Percentiles rank a stretch among this genome's conserved stretches.
phyloP scores from a whole-genome alignment of 2,113 vertebrate species.

The Nerophis lumbriciformis region DNA sequence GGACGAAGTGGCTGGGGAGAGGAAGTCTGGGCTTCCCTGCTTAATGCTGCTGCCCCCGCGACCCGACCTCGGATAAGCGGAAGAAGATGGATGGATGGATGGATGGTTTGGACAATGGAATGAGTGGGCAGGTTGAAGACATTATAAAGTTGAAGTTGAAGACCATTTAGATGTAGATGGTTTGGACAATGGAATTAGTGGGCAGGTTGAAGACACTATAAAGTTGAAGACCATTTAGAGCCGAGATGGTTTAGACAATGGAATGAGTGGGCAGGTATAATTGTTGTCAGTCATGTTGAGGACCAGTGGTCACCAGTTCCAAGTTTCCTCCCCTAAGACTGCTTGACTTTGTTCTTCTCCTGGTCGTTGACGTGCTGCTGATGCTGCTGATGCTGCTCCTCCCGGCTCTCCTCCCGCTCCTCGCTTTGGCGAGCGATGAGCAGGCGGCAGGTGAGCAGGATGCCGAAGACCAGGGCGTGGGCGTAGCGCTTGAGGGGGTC shows the following conservation, averaged over 20 bases:
- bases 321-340: constrained; percentile 74
- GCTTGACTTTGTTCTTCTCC: constrained; percentile 93
- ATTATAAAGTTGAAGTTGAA: no score
- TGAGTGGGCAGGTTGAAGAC: no score
- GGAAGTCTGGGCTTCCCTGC: no score
- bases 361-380: constrained; percentile 73
- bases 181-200: no score
- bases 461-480: constrained; percentile 94
- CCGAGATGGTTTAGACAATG: background rate
- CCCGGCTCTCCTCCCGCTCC: constrained; percentile 83
- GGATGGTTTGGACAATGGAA: no score
- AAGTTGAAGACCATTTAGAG: no score
- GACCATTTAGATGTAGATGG: no score
- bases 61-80: no score
- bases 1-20: no score
- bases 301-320: constrained; percentile 35
- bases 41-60: no score
- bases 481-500: constrained; percentile 96
- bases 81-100: no score
- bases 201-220: no score
- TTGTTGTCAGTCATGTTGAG: constrained; percentile 40
- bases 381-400: constrained; percentile 56
- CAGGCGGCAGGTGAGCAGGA: constrained; percentile 93
- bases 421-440: constrained; percentile 92
- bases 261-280: constrained; percentile 46